Percentiles rank a stretch among this genome's conserved stretches.
Evolutionary conservation across 2,888 invertebrate genomes (phyloP).

Genomic region (Thecocarcelia acutangulata): DNA sequence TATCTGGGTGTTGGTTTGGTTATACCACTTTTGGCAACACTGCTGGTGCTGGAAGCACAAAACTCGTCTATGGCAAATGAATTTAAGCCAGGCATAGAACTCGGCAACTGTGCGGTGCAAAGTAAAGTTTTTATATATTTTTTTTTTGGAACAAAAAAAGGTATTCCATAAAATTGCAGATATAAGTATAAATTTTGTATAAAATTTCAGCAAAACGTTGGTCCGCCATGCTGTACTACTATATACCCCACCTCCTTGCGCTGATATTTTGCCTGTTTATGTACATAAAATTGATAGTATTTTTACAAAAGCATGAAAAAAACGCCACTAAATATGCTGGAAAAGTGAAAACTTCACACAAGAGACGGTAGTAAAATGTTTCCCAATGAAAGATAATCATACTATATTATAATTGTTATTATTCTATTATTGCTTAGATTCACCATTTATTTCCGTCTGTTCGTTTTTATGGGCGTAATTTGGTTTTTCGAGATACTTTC

Average conservation of each 20-base stretch:
- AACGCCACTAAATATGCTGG: not conserved
- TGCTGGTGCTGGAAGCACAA: conserved; percentile 36
- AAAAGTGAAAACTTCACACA: not conserved
- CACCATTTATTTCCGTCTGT: conserved; percentile 22
- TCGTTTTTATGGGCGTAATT: conserved; percentile 23
- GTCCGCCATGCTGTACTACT: conserved; percentile 53
- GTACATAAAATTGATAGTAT: conserved; percentile 24
- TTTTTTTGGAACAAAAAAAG: no score
- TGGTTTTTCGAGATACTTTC: conserved; percentile 24
- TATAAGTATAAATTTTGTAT: no score
- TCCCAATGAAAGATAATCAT: no score
- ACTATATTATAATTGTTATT: not conserved
- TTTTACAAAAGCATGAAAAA: not conserved
- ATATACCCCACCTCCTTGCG: conserved; percentile 42
- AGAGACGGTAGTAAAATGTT: not conserved
- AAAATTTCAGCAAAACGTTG: conserved; percentile 42
- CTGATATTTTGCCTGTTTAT: conserved; percentile 32
- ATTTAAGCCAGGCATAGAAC: conserved; percentile 47
- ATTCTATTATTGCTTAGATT: conserved; percentile 16
- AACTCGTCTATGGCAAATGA: not conserved
- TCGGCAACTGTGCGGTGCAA: conserved; percentile 33
- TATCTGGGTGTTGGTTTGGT: conserved; percentile 37
- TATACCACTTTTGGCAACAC: conserved; percentile 40
- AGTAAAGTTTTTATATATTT: no score
- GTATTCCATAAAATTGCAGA: no score